These are phyloP conservation scores for Passer montanus DNA, from an alignment of 2,113 vertebrate genomes.

Conservation along the genomic window DNA sequence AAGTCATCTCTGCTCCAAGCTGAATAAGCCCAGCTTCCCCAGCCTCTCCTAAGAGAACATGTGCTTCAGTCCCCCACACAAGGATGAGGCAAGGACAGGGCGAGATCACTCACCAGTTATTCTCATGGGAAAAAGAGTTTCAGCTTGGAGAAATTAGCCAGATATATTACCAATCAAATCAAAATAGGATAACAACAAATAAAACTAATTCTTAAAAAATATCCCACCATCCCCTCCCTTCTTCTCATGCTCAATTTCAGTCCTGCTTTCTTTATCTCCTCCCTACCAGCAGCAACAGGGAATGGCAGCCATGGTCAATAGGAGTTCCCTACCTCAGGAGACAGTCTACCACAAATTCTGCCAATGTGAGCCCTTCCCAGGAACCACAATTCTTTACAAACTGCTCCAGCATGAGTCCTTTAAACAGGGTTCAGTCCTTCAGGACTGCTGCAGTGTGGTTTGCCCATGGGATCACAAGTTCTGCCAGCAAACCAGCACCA, in stretches of 20 bases:
- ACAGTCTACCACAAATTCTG: background rate
- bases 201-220: background rate
- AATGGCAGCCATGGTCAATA: accelerated
- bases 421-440: background rate
- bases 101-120: background rate
- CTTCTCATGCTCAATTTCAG: background rate
- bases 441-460: background rate
- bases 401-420: accelerated
- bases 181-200: background rate
- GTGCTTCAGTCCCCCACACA: accelerated
- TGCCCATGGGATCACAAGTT: background rate
- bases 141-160: background rate
- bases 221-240: accelerated
- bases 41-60: background rate
- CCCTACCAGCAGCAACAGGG: no score
- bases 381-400: no score
- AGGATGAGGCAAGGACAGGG: background rate
- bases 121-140: background rate
- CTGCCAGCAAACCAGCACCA: background rate
- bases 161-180: background rate
- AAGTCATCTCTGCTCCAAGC: background rate
- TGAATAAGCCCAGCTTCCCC: background rate
- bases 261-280: background rate
- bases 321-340: no score
- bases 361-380: accelerated